These are phyloP conservation scores for Psylliodes chrysocephalus DNA, from an alignment of 2,888 invertebrate genomes.

Conservation along the genomic window DNA sequence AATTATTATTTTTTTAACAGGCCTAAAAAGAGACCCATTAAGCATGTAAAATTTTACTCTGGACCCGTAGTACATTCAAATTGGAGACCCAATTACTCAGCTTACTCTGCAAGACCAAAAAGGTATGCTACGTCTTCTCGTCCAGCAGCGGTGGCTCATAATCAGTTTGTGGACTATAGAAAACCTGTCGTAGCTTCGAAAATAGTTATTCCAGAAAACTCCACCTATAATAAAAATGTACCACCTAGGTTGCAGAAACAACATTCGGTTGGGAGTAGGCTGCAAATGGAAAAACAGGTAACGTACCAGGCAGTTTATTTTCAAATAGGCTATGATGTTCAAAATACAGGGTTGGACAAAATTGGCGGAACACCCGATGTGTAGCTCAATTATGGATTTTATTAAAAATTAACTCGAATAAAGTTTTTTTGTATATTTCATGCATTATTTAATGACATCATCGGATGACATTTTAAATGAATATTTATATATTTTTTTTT, in stretches of 20 bases:
- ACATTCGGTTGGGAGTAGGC: background rate
- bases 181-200: constrained; percentile 42
- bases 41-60: background rate
- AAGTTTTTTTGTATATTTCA: too few species aligned
- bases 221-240: background rate
- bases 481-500: too few species aligned
- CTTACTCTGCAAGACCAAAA: constrained; percentile 30
- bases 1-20: background rate
- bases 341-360: too few species aligned
- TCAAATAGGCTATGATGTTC: too few species aligned
- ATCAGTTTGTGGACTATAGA: constrained; percentile 53
- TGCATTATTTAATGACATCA: too few species aligned
- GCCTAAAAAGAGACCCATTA: background rate
- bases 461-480: too few species aligned
- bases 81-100: constrained; percentile 54
- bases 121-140: constrained; percentile 50
- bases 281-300: background rate
- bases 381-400: too few species aligned
- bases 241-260: constrained; percentile 13
- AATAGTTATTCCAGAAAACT: constrained; percentile 42
- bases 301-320: too few species aligned
- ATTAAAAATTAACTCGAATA: too few species aligned
- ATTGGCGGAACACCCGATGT: too few species aligned
- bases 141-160: constrained; percentile 54
- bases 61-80: constrained; percentile 48